These are phyloP conservation scores for Clarias magur DNA, from an alignment of 2,113 vertebrate species.

Conservation along the genomic window DNA sequence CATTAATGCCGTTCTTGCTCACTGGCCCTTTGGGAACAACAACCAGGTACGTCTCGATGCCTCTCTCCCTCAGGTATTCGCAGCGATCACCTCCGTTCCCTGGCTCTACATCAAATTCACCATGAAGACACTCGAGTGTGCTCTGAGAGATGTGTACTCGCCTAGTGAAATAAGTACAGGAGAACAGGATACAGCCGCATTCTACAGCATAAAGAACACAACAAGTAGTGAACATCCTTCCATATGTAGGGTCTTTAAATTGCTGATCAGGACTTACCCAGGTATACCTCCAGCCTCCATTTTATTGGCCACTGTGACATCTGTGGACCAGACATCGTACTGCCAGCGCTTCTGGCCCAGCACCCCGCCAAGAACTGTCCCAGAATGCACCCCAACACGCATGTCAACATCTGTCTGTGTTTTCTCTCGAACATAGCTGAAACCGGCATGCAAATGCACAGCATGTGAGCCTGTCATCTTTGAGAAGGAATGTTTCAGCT, in stretches of 20 bases:
- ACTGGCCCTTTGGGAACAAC: slow-evolving; percentile 79
- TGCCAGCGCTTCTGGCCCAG: slow-evolving; percentile 96
- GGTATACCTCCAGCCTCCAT: slow-evolving; percentile 94
- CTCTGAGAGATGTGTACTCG: slow-evolving; percentile 94
- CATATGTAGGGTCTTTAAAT: not conserved
- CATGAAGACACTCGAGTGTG: slow-evolving; percentile 88
- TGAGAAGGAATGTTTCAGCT: not conserved
- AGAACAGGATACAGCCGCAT: not conserved
- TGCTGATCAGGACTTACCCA: slow-evolving; percentile 72
- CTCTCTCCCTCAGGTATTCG: slow-evolving; percentile 88
- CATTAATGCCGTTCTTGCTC: slow-evolving; percentile 80
- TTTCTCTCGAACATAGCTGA: slow-evolving; percentile 89
- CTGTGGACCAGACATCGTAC: slow-evolving; percentile 94
- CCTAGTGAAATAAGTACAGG: slow-evolving; percentile 60
- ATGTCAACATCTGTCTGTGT: slow-evolving; percentile 92
- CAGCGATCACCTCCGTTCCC: slow-evolving; percentile 87
- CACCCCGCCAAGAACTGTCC: slow-evolving; percentile 88
- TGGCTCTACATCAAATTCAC: slow-evolving; percentile 89
- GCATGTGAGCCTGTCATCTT: not conserved
- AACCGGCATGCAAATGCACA: not conserved
- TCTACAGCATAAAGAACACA: not conserved
- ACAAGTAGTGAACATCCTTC: not conserved
- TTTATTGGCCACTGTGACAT: slow-evolving; percentile 94
- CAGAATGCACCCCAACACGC: slow-evolving; percentile 93
- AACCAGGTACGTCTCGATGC: slow-evolving; percentile 88